Evolutionary conservation across 2,113 vertebrate species (phyloP).

Genomic region (Hemibagrus wyckioides): DNA sequence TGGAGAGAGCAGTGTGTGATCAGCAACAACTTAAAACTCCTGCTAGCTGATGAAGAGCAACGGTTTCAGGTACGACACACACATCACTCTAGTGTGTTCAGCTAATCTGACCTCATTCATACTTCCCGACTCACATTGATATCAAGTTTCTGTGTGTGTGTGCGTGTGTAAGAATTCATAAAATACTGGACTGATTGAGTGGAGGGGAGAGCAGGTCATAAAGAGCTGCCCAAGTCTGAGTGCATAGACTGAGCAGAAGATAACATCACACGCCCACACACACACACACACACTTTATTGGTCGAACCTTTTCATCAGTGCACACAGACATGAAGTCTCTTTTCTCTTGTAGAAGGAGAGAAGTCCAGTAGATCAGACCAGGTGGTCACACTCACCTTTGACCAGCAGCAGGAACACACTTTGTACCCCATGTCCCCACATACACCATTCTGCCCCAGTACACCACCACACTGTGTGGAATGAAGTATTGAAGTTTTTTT

Average conservation of each 20-base stretch:
- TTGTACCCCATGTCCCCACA: background rate
- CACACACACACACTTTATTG: background rate
- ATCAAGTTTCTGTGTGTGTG: slow-evolving; percentile 5
- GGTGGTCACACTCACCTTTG: background rate
- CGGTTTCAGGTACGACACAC: slow-evolving; percentile 80
- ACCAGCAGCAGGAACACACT: background rate
- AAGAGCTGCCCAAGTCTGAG: slow-evolving; percentile 39
- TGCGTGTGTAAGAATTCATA: background rate
- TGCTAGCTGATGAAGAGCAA: slow-evolving; percentile 84
- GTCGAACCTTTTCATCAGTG: background rate
- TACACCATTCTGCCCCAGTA: background rate
- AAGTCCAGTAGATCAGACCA: background rate
- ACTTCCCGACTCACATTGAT: background rate
- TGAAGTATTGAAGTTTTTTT: too few species aligned
- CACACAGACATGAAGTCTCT: background rate
- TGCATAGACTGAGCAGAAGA: slow-evolving; percentile 46
- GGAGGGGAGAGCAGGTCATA: slow-evolving; percentile 24
- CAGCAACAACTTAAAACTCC: slow-evolving; percentile 83
- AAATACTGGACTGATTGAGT: slow-evolving; percentile 30
- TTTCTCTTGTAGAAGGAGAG: background rate
- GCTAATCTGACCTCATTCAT: background rate
- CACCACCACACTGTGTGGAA: too few species aligned
- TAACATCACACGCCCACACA: slow-evolving; percentile 25
- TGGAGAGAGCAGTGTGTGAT: slow-evolving; percentile 93
- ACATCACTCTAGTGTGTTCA: background rate